Evolutionary conservation across 2,113 vertebrate genomes (phyloP), one percentile per base, ranked within the genome.

Genomic region (Cranoglanis bouderius): DNA sequence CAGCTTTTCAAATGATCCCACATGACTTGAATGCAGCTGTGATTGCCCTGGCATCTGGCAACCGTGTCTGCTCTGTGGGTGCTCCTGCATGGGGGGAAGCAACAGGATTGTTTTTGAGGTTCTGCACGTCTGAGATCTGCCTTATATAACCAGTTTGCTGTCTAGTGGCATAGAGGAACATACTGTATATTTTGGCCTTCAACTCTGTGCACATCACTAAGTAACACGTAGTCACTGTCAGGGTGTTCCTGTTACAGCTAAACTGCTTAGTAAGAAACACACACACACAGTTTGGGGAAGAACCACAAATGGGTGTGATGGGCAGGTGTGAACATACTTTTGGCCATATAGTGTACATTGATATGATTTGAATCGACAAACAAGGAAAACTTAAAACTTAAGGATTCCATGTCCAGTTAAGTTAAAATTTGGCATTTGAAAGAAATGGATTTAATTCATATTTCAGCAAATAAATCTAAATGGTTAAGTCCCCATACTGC

Each of bases 251-350:
- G 81, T 75, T 85, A 75, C 35, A 43, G 18, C 18, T 51, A 35
- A 85, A 77, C 59, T 86, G 77, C 77, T 84, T 19, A 88, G 77
- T 35, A 35, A 88, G 70, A 88, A 87, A 78, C 87, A 85, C 67
- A 38, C 29, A 18, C 26, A 32, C 26, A 16, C 59, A 61, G 59
- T 26, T 61, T 61, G 19, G 19, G 59, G 7, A 61, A 61, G 24
- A 61, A 8, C 4, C 59, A 61, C 59, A 61, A 0, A 7, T 26
- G 19, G 59, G 59, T 26, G 59, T 26, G 24, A 61, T 61, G 6
- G 21, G 1, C 59, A 26, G 59, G 53, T 55, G 53, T 55, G 13
- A 2, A 18, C 53, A 49, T 0, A 16, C 13, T 2, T 53, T 14
- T 14, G 51, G 51, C 14, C 51, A 55, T 53, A 16, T 59, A 59